Evolutionary conservation across 2,888 invertebrate species (phyloP).

Genomic region (Polyploca ridens): DNA sequence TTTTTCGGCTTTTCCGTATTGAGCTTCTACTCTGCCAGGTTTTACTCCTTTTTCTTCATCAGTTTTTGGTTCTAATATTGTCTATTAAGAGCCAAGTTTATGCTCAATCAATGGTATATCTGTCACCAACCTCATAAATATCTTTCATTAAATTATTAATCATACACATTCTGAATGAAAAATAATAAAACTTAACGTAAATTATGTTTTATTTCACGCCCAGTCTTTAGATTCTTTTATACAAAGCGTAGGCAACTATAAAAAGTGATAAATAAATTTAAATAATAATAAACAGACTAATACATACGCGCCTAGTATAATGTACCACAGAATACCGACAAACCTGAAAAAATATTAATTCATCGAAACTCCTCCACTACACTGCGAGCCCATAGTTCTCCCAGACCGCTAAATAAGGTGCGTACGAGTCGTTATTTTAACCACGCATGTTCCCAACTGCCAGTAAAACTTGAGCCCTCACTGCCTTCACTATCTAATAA

Average conservation of each 20-base stretch:
- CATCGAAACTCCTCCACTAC: slow-evolving; percentile 36
- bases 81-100: no score
- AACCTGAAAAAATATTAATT: not conserved
- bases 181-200: not conserved
- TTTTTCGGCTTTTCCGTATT: no score
- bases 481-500: not conserved
- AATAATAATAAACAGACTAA: no score
- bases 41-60: no score
- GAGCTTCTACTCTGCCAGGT: no score
- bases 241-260: not conserved
- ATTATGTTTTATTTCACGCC: not conserved
- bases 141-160: no score
- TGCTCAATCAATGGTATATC: no score
- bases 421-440: slow-evolving; percentile 51
- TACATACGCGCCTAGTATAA: no score
- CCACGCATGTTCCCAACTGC: slow-evolving; percentile 36
- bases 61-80: no score
- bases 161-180: no score
- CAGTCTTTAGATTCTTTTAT: not conserved
- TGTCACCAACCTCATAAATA: no score
- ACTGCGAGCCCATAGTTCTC: slow-evolving; percentile 46
- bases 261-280: no score
- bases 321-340: not conserved
- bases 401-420: slow-evolving; percentile 61
- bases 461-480: slow-evolving; percentile 33